Evolutionary conservation across 2,113 vertebrate genomes (phyloP), one percentile per base, ranked within the genome.

Genomic region (Platichthys flesus): DNA sequence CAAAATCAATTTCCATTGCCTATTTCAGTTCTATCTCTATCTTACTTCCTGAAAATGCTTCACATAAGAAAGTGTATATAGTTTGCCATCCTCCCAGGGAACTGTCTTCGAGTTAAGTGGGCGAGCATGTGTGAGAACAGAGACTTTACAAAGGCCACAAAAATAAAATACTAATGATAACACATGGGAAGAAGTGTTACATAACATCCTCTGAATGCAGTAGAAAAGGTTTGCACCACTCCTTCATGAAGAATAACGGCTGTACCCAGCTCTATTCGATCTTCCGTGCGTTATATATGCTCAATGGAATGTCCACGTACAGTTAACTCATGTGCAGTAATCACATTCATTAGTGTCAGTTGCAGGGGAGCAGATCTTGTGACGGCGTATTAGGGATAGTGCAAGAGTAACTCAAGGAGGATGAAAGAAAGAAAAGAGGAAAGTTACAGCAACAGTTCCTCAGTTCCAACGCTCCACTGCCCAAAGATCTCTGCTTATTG

Each of bases 401-500:
- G 37, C 58, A 45, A 40, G 54, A 70, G 69, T 23, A 45, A 26
- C 4, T 69, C 0, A 37, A 70, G 18, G 18, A 37, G 65, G 55
- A 54, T 55, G 16, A 72, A 58, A 63, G 67, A 54, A 5, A 67
- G 37, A 71, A 60, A 62, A 12, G 24, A 15, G 60, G 24, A 78
- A 49, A 71, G 74, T 63, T 58, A 1, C 23, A 3, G 72, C 58
- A 58, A 63, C 21, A 70, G 6, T 24, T 57, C n/a, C 64, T 68
- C 14, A 0, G 42, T 35, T 70, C 75, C 51, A 69, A 79, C 42
- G 67, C 89, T 83, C 61, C 51, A 77, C 54, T 74, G 79, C 61
- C 42, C 78, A 63, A 73, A 71, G 54, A 26, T 76, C 79, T 49
- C 76, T 15, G 18, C 76, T 90, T 88, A 89, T 73, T 76, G 72